Base-by-base conservation (phyloP, 2,888 invertebrate genomes). In the Noctuana brunneofusca region DNA sequence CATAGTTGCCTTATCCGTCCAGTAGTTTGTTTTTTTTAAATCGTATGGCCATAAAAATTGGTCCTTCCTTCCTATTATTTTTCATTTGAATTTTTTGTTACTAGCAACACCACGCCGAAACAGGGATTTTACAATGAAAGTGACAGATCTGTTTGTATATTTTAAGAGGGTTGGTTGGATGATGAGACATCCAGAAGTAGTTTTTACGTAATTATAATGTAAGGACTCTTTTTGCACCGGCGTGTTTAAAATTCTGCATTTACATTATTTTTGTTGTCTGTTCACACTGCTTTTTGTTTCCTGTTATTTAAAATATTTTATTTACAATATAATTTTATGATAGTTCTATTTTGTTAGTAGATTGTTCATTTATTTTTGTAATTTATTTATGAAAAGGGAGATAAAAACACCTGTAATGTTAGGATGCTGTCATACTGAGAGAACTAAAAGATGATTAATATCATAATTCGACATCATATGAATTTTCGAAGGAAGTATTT, bases 171-270 rank as follows among this genome's bases (percentile, higher is more conserved):
- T 55, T 27, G 30, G 12, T 55, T 27, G 30, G 12, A 22, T 35
- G n/a, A 41, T 20, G 52, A 52, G 55, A 30, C 55, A 62, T 55
- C 18, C 6, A 43, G 22, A 56, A 41, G 22, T 63, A 62, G 52
- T 49, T 55, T 49, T 38, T 43, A 49, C 22, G 4, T 30, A 35
- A 27, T 12, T 35, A 18, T 55, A 16, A 50, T 35, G n/a, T 49
- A 63, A 50, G 32, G 11, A 43, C 14, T 35, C 22, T 48, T 62
- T n/a, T 62, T 49, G 62, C 62, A 63, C 62, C 14, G 18, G 56
- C 49, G 56, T 50, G 46, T 60, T 62, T 38, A 24, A 63, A 64
- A 62, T 70, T 71, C 66, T 71, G 72, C 72, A 72, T 72, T 72
- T 72, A 63, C 62, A 64, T 66, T 58, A 52, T 46, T 30, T 62